Conservation (phyloP, 2,888 invertebrate species). For the Netelia melanura region DNA sequence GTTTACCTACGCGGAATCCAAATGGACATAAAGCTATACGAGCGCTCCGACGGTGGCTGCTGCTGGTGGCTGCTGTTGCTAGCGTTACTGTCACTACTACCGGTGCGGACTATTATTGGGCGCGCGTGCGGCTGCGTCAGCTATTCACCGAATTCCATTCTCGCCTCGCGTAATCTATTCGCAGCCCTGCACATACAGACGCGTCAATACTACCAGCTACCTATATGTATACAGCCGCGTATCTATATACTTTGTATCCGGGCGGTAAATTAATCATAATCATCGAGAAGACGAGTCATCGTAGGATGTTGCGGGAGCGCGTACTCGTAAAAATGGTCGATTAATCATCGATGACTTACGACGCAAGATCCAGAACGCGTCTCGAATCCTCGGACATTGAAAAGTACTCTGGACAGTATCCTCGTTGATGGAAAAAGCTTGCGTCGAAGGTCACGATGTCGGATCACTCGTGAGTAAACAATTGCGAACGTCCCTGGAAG, state of each 20-base stretch:
- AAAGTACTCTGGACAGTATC: neutral
- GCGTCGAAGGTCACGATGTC: no score
- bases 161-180: constrained; percentile 1
- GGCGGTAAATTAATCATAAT: constrained; percentile 25
- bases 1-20: constrained; percentile 26
- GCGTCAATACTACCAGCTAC: constrained; percentile 35
- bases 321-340: neutral
- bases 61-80: neutral
- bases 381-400: constrained; percentile 72
- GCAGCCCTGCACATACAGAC: neutral
- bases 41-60: neutral
- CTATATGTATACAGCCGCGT: neutral
- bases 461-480: no score
- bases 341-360: constrained; percentile 5
- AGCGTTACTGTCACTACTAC: no score
- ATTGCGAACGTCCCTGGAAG: no score
- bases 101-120: constrained; percentile 7
- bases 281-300: constrained; percentile 1
- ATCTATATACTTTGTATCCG: constrained; percentile 1
- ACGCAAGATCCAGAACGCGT: constrained; percentile 62
- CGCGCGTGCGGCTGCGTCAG: constrained; percentile 7
- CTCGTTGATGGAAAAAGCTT: no score
- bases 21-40: constrained; percentile 32
- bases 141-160: constrained; percentile 48
- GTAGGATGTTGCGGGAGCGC: neutral